Conservation (phyloP, 2,888 invertebrate genomes). For the Sturmia bella region DNA sequence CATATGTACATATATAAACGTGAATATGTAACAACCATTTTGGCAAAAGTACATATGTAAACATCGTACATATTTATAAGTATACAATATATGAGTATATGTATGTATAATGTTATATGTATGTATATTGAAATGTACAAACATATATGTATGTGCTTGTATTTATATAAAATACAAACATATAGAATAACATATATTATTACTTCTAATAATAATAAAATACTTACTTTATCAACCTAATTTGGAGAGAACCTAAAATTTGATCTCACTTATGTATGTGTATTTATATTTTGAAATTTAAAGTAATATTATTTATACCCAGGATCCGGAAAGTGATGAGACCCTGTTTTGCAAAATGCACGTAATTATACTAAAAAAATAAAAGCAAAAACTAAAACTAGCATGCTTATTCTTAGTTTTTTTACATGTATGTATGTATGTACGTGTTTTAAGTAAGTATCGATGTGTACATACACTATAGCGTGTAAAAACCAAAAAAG, state of each 20-base stretch:
- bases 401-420: background rate
- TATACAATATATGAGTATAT: background rate
- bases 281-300: constrained; percentile 5
- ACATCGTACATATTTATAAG: too few relatives aligned
- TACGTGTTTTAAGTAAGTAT: too few relatives aligned
- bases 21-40: too few relatives aligned
- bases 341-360: constrained; percentile 23
- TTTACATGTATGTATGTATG: too few relatives aligned
- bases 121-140: constrained; percentile 1
- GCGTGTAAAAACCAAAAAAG: too few relatives aligned
- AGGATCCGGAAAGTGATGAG: constrained; percentile 13
- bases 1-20: constrained; percentile 1
- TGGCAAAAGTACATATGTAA: too few relatives aligned
- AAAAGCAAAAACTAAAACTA: background rate
- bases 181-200: constrained; percentile 15
- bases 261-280: constrained; percentile 32
- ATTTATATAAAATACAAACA: constrained; percentile 32
- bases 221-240: constrained; percentile 48
- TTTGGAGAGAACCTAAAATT: constrained; percentile 56
- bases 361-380: constrained; percentile 13
- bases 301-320: constrained; percentile 25
- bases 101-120: constrained; percentile 23
- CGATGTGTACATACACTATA: too few relatives aligned
- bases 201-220: constrained; percentile 35
- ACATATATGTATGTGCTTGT: constrained; percentile 23